phyloP scores from a whole-genome alignment of 2,797 vertebrate genomes.

The Myotis vivesi region DNA sequence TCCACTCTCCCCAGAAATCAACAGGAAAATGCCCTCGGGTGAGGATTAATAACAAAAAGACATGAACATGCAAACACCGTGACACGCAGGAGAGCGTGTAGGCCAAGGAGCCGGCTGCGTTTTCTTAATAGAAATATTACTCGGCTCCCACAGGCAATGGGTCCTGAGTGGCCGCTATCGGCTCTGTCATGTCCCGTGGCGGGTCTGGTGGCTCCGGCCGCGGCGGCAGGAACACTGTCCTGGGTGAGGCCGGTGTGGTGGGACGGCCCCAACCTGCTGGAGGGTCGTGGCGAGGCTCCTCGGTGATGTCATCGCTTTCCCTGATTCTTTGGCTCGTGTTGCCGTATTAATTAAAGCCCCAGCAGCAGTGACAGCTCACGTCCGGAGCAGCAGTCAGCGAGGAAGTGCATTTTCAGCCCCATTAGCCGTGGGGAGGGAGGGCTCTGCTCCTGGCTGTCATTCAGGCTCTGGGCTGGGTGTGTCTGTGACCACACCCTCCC shows the following conservation, averaged over 20 bases:
- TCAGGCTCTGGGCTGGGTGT: not conserved
- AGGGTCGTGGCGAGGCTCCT: too few relatives aligned
- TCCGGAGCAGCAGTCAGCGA: rapidly evolving
- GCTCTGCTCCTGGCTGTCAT: not conserved
- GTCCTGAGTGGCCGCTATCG: not conserved
- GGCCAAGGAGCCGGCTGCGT: not conserved
- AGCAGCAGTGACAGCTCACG: not conserved
- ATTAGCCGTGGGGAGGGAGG: too few relatives aligned
- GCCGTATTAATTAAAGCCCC: not conserved
- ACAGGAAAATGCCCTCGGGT: too few relatives aligned
- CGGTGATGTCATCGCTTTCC: rapidly evolving
- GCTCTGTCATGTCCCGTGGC: not conserved
- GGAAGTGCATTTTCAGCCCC: not conserved
- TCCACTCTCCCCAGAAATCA: too few relatives aligned
- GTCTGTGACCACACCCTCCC: too few relatives aligned
- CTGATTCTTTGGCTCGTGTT: not conserved
- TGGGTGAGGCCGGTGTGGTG: not conserved
- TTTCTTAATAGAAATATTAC: not conserved
- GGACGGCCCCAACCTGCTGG: not conserved
- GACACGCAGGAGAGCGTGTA: not conserved
- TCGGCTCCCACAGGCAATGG: not conserved
- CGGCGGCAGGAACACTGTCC: rapidly evolving
- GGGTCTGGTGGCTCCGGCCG: rapidly evolving
- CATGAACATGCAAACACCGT: not conserved
- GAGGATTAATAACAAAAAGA: not conserved